Evolutionary conservation across 2,797 vertebrate species (phyloP).

Genomic region (Lacerta viridis): DNA sequence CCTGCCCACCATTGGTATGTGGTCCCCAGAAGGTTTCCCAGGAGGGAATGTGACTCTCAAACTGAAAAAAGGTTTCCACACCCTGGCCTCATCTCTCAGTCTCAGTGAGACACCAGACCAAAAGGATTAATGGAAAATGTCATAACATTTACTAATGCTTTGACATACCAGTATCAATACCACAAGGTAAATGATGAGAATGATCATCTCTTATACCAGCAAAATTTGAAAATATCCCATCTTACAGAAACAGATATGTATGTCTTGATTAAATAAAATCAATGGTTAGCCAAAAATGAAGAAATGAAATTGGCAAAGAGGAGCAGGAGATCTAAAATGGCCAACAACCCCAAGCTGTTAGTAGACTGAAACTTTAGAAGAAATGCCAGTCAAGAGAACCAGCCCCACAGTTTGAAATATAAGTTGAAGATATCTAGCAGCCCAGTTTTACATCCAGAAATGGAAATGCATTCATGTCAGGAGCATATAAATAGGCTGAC

Average conservation of each 20-base stretch:
- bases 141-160: not conserved
- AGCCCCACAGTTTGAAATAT: not conserved
- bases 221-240: not conserved
- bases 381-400: not conserved
- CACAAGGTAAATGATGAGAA: not conserved
- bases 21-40: no score
- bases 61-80: no score
- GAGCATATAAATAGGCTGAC: not conserved
- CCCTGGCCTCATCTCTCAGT: no score
- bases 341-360: not conserved
- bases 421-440: not conserved
- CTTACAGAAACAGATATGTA: not conserved
- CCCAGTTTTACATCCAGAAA: not conserved
- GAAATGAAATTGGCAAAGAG: not conserved
- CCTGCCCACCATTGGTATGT: no score
- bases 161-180: not conserved
- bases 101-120: not conserved
- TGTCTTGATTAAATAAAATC: not conserved
- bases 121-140: not conserved
- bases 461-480: not conserved
- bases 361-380: not conserved
- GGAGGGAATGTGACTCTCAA: no score
- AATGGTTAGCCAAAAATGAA: not conserved
- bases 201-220: not conserved
- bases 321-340: not conserved